These are phyloP conservation scores for Nyctalus aviator DNA, from an alignment of 2,797 vertebrate genomes.

Conservation along the genomic window DNA sequence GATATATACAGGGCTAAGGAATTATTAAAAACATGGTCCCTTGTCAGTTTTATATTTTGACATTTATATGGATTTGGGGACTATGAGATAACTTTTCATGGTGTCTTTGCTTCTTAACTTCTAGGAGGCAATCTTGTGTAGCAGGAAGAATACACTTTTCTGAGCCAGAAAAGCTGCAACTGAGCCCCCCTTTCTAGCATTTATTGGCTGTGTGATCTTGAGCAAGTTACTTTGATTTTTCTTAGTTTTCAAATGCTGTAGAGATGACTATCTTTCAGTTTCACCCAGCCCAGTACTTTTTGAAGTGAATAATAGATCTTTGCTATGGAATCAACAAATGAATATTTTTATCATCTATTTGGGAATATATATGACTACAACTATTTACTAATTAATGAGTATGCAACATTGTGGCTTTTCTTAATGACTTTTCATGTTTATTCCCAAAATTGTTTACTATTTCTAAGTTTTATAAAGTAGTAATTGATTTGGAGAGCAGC, in stretches of 20 bases:
- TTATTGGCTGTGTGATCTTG: background rate
- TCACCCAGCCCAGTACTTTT: background rate
- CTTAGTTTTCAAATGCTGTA: background rate
- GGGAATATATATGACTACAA: background rate
- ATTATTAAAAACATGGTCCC: background rate
- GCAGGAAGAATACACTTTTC: background rate
- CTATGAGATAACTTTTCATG: background rate
- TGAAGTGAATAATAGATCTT: background rate
- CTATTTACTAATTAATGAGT: background rate
- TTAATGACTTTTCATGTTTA: background rate
- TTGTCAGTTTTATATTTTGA: background rate
- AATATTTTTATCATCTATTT: constrained; percentile 4
- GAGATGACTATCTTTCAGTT: background rate
- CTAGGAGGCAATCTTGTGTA: background rate
- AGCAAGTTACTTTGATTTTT: constrained; percentile 12
- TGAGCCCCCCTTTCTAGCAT: background rate
- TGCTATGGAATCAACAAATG: constrained; percentile 8
- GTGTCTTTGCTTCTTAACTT: background rate
- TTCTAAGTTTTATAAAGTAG: background rate
- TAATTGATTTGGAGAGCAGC: background rate
- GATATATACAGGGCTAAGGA: background rate
- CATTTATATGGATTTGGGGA: background rate
- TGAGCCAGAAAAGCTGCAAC: background rate
- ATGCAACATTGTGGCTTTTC: background rate
- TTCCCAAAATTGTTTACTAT: background rate